phyloP scores from a whole-genome alignment of 2,113 vertebrate genomes.

The Sylvia atricapilla region DNA sequence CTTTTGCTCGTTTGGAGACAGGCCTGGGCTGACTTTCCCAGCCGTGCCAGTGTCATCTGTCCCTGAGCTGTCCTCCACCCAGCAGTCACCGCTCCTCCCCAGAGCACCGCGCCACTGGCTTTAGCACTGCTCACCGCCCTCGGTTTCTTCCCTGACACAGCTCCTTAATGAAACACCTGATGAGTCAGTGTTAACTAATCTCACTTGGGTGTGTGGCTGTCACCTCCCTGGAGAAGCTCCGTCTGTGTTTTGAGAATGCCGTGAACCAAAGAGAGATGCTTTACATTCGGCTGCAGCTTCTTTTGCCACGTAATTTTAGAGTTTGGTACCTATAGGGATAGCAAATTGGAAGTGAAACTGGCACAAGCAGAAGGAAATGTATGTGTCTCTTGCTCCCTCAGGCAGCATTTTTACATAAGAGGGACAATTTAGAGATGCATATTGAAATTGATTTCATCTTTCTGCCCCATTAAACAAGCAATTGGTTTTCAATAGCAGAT shows the following conservation, averaged over 20 bases:
- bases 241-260: background rate
- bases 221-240: background rate
- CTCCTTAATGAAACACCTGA: constrained; percentile 55
- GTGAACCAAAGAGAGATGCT: background rate
- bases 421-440: background rate
- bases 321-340: background rate
- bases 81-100: background rate
- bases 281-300: background rate
- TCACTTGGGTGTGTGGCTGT: background rate
- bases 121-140: background rate
- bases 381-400: background rate
- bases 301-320: background rate
- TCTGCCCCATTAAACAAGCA: constrained; percentile 58
- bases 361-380: background rate
- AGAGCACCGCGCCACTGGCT: fast-evolving
- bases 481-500: constrained; percentile 36
- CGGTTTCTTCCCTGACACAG: background rate
- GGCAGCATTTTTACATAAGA: background rate
- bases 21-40: background rate
- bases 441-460: constrained; percentile 42
- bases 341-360: constrained; percentile 11
- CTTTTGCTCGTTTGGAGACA: background rate
- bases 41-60: background rate
- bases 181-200: constrained; percentile 4
- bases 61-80: background rate